Evolutionary conservation across 35 echinoderm and acorn worm species (phyloP).

Genomic region (Nesometra sesokonis): DNA sequence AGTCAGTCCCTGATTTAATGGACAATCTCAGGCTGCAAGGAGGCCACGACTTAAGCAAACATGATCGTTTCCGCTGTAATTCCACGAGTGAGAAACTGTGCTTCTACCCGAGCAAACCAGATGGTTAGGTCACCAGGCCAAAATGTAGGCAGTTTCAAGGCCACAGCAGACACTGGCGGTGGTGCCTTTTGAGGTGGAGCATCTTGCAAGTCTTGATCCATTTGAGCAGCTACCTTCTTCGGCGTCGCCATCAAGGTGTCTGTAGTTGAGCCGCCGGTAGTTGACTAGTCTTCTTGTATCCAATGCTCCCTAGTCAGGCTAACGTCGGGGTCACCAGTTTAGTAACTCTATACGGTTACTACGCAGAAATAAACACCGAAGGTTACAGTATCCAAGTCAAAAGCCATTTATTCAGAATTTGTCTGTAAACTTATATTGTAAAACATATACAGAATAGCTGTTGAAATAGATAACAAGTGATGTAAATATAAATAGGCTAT

Average conservation of each 20-base stretch:
- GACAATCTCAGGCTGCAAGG: conserved; percentile 2
- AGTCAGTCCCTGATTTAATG: conserved; percentile 15
- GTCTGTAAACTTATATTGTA: no score
- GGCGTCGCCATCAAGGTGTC: not conserved
- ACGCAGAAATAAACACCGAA: not conserved
- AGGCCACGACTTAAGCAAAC: conserved; percentile 25
- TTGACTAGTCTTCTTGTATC: no score
- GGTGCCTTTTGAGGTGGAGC: not conserved
- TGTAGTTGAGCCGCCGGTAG: not conserved
- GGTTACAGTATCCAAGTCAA: no score
- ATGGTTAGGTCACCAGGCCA: not conserved
- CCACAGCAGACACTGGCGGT: not conserved
- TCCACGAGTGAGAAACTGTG: conserved; percentile 28
- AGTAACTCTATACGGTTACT: not conserved
- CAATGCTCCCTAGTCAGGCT: not conserved
- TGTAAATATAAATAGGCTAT: no score
- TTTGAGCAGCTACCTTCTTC: not conserved
- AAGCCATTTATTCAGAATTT: no score
- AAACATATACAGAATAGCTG: no score
- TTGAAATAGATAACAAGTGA: no score
- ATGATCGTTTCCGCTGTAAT: conserved; percentile 18
- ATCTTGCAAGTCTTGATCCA: not conserved
- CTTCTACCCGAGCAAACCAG: conserved; percentile 15
- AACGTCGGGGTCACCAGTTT: not conserved
- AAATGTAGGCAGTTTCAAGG: conserved; percentile 9